A percentile compares a stretch with the other conserved stretches of the same genome.
Evolutionary conservation across 2,888 invertebrate species (phyloP).

Genomic region (Aplocera efformata): DNA sequence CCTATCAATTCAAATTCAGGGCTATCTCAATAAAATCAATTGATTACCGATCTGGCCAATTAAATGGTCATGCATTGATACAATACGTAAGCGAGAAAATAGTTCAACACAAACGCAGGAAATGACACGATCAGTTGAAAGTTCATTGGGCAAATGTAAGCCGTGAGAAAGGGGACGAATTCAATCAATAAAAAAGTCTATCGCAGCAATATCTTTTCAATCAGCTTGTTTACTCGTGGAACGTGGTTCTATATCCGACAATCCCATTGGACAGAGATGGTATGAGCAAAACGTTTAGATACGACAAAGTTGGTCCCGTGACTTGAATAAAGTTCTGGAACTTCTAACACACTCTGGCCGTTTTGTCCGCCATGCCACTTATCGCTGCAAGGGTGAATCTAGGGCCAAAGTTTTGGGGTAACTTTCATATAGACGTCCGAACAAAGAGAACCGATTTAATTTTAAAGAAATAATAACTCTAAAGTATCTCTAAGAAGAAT

Average conservation of each 20-base stretch:
- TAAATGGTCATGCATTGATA: not conserved
- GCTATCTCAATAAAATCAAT: constrained; percentile 26
- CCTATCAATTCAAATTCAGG: constrained; percentile 23
- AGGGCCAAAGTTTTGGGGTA: not conserved
- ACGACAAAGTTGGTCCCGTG: constrained; percentile 19
- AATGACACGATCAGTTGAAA: not conserved
- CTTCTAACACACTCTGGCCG: constrained; percentile 14
- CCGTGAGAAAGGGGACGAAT: constrained; percentile 9
- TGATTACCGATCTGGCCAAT: constrained; percentile 15
- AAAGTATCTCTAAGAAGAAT: too few species aligned
- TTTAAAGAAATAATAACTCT: too few species aligned
- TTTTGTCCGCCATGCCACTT: constrained; percentile 17
- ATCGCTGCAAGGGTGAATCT: constrained; percentile 6
- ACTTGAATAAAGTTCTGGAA: constrained; percentile 18
- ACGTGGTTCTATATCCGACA: constrained; percentile 13
- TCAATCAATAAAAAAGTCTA: constrained; percentile 13
- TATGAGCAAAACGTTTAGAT: constrained; percentile 18
- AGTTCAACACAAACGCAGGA: too few species aligned
- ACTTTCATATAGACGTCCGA: too few species aligned
- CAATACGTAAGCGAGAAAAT: too few species aligned
- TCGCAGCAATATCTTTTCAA: constrained; percentile 14
- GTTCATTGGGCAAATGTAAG: constrained; percentile 2
- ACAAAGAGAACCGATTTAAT: too few species aligned
- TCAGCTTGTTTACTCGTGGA: constrained; percentile 15
- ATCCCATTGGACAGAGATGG: constrained; percentile 16